Percentiles rank a stretch among this genome's conserved stretches.
These are phyloP conservation scores for Alosa sapidissima DNA, from an alignment of 2,797 vertebrate genomes.

Conservation along the genomic window DNA sequence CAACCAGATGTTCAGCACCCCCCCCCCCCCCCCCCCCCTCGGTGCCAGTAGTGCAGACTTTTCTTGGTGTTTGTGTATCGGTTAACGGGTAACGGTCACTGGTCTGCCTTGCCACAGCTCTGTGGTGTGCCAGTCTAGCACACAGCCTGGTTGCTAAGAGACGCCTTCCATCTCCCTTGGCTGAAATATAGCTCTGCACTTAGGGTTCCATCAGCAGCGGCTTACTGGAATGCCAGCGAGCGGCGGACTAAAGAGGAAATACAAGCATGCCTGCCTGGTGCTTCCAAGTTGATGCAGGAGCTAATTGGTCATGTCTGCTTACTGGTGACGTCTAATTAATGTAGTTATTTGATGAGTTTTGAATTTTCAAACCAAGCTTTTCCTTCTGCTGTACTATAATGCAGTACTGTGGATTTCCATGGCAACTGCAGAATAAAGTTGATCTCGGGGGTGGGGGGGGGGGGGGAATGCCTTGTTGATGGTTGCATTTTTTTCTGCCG, in stretches of 20 bases:
- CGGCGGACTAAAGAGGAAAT: constrained; percentile 34
- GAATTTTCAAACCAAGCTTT: background rate
- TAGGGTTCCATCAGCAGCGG: constrained; percentile 44
- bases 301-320: background rate
- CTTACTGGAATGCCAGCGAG: constrained; percentile 45
- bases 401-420: constrained; percentile 28
- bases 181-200: constrained; percentile 41
- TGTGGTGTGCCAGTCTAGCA: constrained; percentile 38
- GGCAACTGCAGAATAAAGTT: constrained; percentile 17
- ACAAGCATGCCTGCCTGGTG: background rate
- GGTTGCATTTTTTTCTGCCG: constrained; percentile 37
- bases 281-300: background rate
- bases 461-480: constrained; percentile 43
- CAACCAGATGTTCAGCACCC: constrained; percentile 10
- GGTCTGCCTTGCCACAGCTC: constrained; percentile 36
- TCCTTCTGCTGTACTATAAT: background rate
- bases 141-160: constrained; percentile 49
- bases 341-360: background rate
- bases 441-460: background rate
- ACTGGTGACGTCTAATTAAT: background rate
- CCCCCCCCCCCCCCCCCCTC: background rate
- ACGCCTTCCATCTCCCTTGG: constrained; percentile 40
- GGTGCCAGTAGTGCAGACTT: background rate
- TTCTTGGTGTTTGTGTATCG: constrained; percentile 28
- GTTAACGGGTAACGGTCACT: constrained; percentile 45